Percentiles rank a stretch among this genome's conserved stretches.
Conservation (phyloP, 2,888 invertebrate genomes). For the Zygogramma bicolorata region DNA sequence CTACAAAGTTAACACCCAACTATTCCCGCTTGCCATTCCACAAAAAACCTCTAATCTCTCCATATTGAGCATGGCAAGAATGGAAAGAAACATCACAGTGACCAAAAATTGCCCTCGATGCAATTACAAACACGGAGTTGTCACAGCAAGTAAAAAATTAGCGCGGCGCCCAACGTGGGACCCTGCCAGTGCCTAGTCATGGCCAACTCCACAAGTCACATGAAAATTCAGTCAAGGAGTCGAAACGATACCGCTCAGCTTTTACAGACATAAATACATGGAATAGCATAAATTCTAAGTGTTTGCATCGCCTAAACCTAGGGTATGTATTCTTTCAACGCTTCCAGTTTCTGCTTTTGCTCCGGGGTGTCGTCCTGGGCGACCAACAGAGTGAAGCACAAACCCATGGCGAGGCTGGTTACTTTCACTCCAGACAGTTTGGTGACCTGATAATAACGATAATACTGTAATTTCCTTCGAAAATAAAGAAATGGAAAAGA, state of each 20-base stretch:
- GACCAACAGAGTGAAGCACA: conserved; percentile 84
- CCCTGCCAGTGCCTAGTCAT: background rate
- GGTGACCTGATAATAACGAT: conserved; percentile 65
- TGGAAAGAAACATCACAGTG: no score
- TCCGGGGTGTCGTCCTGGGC: conserved; percentile 75
- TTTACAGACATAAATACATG: conserved; percentile 37
- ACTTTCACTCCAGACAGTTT: conserved; percentile 82
- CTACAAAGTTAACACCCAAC: no score
- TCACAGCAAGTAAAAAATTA: background rate
- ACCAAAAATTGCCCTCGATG: no score
- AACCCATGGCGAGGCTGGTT: conserved; percentile 85
- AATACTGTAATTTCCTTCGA: background rate
- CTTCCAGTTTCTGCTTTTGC: conserved; percentile 72
- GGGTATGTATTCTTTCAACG: conserved; percentile 69
- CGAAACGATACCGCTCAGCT: conserved; percentile 23
- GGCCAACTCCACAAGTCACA: background rate
- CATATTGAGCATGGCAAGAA: no score
- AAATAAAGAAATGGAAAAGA: no score
- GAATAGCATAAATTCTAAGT: conserved; percentile 36
- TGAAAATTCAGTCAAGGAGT: conserved; percentile 16
- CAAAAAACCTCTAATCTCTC: background rate
- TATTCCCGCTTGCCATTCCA: background rate
- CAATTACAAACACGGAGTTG: no score
- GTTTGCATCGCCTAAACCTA: conserved; percentile 4
- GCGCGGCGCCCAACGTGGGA: background rate